Base-by-base conservation (phyloP, 2,797 vertebrate species). In the Bradypus variegatus region DNA sequence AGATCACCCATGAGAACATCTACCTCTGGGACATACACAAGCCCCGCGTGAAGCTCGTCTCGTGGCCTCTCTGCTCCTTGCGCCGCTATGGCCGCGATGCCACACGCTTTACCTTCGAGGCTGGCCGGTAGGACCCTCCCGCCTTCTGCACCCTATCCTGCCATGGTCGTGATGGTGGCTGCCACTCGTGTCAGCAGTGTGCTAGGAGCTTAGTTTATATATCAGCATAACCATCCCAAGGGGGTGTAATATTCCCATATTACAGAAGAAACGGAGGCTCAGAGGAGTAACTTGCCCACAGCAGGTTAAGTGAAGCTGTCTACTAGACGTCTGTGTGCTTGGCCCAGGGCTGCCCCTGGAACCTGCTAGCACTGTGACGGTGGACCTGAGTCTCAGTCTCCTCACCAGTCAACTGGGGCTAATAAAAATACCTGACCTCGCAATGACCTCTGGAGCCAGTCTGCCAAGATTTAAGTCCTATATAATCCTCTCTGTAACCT, bases 21-120 rank as follows among this genome's bases (percentile, higher is more conserved):
- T 98, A 98, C 98, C 98, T 98, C 97, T 98, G 98, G 98, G 98
- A 98, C 95, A 97, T 93, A 45, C 98, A 97, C 97, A 98, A 98
- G 96, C 98, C 98, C 2, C 98, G 98, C 33, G 96, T 97, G 94
- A 98, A 98, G 95, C 98, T 98, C 87, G 95, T 98, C 94, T 98
- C 98, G 38, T 98, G 98, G 98, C 98, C 98, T 0, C 98, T 98
- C 93, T 98, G 98, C 96, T 98, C 98, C 0, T 91, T 98, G 94
- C 98, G 98, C 67, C 98, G 98, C 96, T 98, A 98, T 0, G 98
- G 98, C 55, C 97, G 98, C 0, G 98, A 98, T 0, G 97, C 98
- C 93, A 98, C 98, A 0, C 98, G 98, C 93, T 98, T 98, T 95
- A 98, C 98, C 94, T 98, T 98, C 0, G 98, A 98, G 96, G 98